Base-by-base conservation (phyloP, 2,113 vertebrate species). In the Lutjanus erythropterus region DNA sequence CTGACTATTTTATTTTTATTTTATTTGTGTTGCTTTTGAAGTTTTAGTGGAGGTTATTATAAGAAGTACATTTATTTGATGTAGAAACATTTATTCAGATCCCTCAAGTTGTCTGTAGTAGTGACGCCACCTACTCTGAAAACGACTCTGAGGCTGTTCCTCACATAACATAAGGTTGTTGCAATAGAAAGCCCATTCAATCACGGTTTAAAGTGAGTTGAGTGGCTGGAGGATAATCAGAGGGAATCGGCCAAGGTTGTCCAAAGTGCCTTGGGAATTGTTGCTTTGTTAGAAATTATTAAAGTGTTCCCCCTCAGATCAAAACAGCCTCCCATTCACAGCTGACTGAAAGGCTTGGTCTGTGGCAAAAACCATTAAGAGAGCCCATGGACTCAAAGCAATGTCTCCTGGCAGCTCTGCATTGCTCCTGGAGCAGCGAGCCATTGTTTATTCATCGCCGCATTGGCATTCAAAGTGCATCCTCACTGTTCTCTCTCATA, bases 401-500 rank as follows among this genome's bases (percentile, higher is more conserved):
- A 89, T 90, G 86, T 90, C 91, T 91, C 83, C 86, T 93, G 92
- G 90, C 91, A 93, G 89, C 90, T 85, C 86, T 86, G 88, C 85
- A 78, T 91, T 89, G 89, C 88, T 91, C 86, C 89, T 85, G 81
- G 88, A 90, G 85, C 88, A 88, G 81, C n/a, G 55, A 89, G 88
- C 89, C 91, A 92, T 93, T 94, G 92, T 94, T 93, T 93, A 93
- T 95, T 95, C 92, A 94, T 93, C 72, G 81, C 49, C 80, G 44
- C 88, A 94, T 94, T 94, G 92, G 90, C 91, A 95, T 95, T 95
- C 93, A 91, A 89, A 89, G 80, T 81, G 91, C 84, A 86, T 86
- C 88, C 88, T 89, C 90, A 92, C 92, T 87, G 88, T 92, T 91
- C 86, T 88, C 83, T 90, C 85, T 92, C 87, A 93, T 94, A 93